Percentiles rank a stretch among this genome's conserved stretches.
Conservation (phyloP, 2,888 invertebrate genomes). For the Diaprepes abbreviatus region DNA sequence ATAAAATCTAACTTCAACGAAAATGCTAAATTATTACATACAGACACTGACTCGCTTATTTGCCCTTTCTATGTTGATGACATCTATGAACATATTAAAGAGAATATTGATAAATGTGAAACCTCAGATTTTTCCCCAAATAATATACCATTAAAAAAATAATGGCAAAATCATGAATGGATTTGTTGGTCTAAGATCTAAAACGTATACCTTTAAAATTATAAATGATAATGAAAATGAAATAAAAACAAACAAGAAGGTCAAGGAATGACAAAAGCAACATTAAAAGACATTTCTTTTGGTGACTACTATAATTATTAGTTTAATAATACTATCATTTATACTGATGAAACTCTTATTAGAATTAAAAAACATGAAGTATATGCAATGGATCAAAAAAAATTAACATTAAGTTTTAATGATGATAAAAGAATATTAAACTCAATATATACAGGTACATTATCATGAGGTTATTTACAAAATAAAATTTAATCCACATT, state of each 20-base stretch:
- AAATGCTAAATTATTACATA: no score
- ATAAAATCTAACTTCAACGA: no score
- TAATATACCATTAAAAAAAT: constrained; percentile 21
- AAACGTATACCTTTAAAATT: background rate
- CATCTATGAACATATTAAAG: no score
- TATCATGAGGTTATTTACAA: background rate
- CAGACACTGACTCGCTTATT: no score
- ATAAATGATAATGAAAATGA: background rate
- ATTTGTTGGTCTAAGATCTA: constrained; percentile 56
- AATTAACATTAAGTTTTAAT: background rate
- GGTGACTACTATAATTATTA: background rate
- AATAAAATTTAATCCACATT: background rate
- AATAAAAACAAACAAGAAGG: background rate
- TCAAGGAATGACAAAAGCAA: background rate
- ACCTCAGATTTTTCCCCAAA: no score
- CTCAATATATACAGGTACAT: background rate
- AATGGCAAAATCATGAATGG: constrained; percentile 55
- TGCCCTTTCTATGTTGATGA: no score
- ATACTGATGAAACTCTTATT: background rate
- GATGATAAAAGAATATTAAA: background rate
- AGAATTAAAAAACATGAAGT: background rate
- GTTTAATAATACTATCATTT: background rate
- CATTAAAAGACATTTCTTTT: background rate
- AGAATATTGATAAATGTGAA: no score
- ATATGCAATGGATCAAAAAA: background rate